phyloP scores from a whole-genome alignment of 2,888 invertebrate genomes.

The Pammene fasciana region DNA sequence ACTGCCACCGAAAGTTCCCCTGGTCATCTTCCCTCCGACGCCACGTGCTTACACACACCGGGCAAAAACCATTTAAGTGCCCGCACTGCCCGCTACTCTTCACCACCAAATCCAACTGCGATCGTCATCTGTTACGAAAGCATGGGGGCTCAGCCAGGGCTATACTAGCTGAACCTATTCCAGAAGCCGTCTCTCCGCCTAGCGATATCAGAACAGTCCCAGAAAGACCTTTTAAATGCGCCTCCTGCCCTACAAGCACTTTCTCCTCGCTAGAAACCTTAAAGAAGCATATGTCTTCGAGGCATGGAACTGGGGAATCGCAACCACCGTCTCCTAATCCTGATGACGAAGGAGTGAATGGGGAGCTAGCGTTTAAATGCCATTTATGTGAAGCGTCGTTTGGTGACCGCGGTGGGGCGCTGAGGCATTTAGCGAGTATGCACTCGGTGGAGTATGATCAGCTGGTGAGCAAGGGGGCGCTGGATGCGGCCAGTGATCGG shows the following conservation, averaged over 20 bases:
- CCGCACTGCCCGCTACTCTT: conserved; percentile 96
- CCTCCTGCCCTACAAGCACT: conserved; percentile 91
- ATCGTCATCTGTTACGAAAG: conserved; percentile 95
- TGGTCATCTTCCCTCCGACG: conserved; percentile 98
- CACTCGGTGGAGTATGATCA: conserved; percentile 92
- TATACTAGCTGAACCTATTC: conserved; percentile 69
- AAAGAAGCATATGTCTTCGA: conserved; percentile 89
- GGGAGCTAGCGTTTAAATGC: conserved; percentile 93
- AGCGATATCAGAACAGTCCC: conserved; percentile 86
- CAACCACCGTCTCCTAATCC: conserved; percentile 71
- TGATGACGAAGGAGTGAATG: conserved; percentile 70
- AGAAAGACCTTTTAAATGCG: conserved; percentile 91
- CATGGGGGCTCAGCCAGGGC: conserved; percentile 84
- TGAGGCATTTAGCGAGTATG: conserved; percentile 90
- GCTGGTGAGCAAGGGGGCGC: conserved; percentile 91
- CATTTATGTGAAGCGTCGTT: conserved; percentile 96
- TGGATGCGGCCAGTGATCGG: conserved; percentile 81
- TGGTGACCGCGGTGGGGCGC: conserved; percentile 89
- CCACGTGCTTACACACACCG: conserved; percentile 97
- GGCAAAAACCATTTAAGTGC: conserved; percentile 98
- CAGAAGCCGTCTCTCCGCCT: conserved; percentile 64
- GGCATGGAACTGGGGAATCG: conserved; percentile 84
- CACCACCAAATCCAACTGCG: conserved; percentile 98
- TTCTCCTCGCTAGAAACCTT: conserved; percentile 91
- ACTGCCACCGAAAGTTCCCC: conserved; percentile 96